Conservation (phyloP, 1,140 invertebrate species). For the Drosophila kanapiae region DNA sequence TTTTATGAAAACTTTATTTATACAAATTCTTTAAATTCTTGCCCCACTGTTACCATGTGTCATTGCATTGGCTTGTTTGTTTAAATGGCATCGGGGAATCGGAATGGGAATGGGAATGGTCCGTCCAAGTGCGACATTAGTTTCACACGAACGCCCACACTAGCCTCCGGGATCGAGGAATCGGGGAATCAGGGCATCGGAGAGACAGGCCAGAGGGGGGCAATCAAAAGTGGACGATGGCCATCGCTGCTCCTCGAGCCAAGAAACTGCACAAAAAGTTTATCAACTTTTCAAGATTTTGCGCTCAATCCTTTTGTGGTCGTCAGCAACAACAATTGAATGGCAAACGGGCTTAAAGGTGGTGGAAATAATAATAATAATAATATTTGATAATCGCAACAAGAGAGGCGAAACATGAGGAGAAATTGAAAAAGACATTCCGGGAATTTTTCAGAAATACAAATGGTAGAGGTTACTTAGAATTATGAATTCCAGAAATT, state of each 20-base stretch:
- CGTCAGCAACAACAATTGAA: constrained; percentile 21
- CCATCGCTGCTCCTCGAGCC: constrained; percentile 43
- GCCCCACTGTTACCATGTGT: constrained; percentile 50
- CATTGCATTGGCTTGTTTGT: constrained; percentile 71
- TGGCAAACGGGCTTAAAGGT: constrained; percentile 9
- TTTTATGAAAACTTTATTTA: no score
- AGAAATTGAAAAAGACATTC: neutral
- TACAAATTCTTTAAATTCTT: no score
- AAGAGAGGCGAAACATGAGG: neutral
- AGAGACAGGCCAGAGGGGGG: constrained; percentile 22
- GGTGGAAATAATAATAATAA: constrained; percentile 43
- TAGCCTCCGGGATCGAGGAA: constrained; percentile 8
- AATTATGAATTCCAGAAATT: neutral
- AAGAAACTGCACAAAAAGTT: constrained; percentile 47
- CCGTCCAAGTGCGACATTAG: constrained; percentile 58
- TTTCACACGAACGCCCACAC: constrained; percentile 81
- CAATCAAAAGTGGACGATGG: constrained; percentile 59
- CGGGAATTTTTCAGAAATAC: neutral
- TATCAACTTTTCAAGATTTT: constrained; percentile 76
- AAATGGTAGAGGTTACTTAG: neutral
- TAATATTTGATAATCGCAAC: constrained; percentile 44
- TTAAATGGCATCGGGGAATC: constrained; percentile 48
- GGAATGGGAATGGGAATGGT: constrained; percentile 26
- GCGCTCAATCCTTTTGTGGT: constrained; percentile 48
- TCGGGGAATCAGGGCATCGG: neutral